These are phyloP conservation scores for Prionace glauca DNA, from an alignment of 2,797 vertebrate genomes.

Conservation along the genomic window DNA sequence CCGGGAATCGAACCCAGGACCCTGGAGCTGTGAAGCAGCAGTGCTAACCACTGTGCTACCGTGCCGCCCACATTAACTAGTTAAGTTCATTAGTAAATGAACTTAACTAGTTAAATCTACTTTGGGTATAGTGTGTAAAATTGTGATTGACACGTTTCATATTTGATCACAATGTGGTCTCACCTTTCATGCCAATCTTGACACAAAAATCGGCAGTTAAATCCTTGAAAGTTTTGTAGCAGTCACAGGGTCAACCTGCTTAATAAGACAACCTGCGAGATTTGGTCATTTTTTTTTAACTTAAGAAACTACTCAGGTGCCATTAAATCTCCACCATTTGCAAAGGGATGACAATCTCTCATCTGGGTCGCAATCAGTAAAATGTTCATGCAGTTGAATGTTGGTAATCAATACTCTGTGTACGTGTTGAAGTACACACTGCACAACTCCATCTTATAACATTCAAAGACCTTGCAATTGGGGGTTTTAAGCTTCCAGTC, in stretches of 20 bases:
- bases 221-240: not conserved
- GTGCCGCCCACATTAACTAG: too few relatives aligned
- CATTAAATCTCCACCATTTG: not conserved
- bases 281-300: not conserved
- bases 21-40: too few relatives aligned
- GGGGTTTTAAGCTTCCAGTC: not conserved
- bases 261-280: not conserved
- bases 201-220: too few relatives aligned
- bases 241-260: not conserved
- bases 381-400: not conserved
- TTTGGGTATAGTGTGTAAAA: not conserved
- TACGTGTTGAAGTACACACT: not conserved
- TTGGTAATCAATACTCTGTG: not conserved
- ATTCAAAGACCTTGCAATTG: not conserved
- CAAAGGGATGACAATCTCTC: not conserved
- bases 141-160: not conserved
- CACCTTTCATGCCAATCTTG: not conserved
- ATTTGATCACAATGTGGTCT: not conserved
- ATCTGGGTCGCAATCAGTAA: not conserved
- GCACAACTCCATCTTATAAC: not conserved
- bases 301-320: not conserved
- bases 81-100: too few relatives aligned
- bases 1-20: too few relatives aligned
- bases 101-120: not conserved
- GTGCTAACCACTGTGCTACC: too few relatives aligned